phyloP scores from a whole-genome alignment of 2,888 invertebrate genomes.

The Drosophila acutilabella region DNA sequence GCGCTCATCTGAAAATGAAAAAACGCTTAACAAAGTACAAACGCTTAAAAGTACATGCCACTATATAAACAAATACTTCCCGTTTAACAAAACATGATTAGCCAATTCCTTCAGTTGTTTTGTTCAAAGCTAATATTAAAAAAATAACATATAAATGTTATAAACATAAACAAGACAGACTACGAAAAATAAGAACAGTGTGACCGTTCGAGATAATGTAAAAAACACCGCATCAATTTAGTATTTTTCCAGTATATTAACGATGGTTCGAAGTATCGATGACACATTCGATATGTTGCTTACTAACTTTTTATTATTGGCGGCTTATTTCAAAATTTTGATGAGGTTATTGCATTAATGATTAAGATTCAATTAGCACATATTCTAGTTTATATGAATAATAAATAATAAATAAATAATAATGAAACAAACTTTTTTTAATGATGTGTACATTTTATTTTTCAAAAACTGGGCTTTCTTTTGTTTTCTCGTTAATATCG shows the following conservation, averaged over 20 bases:
- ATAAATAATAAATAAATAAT: too few species aligned
- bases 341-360: too few species aligned
- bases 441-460: constrained; percentile 68
- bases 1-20: background rate
- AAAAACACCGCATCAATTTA: background rate
- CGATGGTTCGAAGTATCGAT: too few species aligned
- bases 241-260: background rate
- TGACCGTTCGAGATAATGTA: background rate
- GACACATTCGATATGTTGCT: too few species aligned
- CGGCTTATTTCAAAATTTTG: too few species aligned
- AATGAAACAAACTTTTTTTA: too few species aligned
- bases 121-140: too few species aligned
- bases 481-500: constrained; percentile 51
- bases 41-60: background rate
- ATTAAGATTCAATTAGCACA: too few species aligned
- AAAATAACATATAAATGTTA: background rate
- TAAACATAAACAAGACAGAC: too few species aligned
- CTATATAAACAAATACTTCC: background rate
- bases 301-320: too few species aligned
- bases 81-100: background rate
- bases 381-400: too few species aligned
- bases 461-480: constrained; percentile 58
- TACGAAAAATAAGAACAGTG: background rate
- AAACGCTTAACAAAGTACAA: background rate
- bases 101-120: too few species aligned